Percentiles rank a stretch among this genome's conserved stretches.
phyloP scores from a whole-genome alignment of 2,113 vertebrate genomes.

The Ailuropoda melanoleuca region DNA sequence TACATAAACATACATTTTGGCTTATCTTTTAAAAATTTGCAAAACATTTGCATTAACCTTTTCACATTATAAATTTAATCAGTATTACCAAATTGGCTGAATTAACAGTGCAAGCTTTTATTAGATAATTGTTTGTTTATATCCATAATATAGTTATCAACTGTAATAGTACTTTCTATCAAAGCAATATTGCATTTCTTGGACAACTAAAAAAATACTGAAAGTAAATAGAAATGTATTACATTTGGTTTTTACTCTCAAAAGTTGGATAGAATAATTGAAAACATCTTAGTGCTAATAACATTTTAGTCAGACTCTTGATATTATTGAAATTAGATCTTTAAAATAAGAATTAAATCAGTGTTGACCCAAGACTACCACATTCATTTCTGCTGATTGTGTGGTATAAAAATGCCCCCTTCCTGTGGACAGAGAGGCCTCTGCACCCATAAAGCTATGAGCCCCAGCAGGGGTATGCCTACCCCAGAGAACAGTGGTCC shows the following conservation, averaged over 20 bases:
- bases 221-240: background rate
- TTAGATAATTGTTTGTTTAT: background rate
- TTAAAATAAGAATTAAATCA: background rate
- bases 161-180: background rate
- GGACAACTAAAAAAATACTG: background rate
- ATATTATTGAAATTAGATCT: background rate
- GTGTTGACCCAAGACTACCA: background rate
- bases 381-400: background rate
- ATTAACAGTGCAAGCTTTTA: background rate
- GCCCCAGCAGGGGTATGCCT: background rate
- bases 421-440: background rate
- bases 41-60: background rate
- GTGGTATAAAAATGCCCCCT: background rate
- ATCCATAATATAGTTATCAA: background rate
- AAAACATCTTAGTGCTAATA: background rate
- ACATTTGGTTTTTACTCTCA: background rate
- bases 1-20: background rate
- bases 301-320: background rate
- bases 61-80: background rate
- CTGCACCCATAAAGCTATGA: background rate
- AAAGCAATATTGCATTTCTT: background rate
- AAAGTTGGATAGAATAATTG: background rate
- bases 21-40: background rate
- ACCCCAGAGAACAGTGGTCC: fast-evolving
- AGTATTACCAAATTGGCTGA: background rate